Conservation (phyloP, 2,888 invertebrate species). For the Chaetogeoica ovagalla region DNA sequence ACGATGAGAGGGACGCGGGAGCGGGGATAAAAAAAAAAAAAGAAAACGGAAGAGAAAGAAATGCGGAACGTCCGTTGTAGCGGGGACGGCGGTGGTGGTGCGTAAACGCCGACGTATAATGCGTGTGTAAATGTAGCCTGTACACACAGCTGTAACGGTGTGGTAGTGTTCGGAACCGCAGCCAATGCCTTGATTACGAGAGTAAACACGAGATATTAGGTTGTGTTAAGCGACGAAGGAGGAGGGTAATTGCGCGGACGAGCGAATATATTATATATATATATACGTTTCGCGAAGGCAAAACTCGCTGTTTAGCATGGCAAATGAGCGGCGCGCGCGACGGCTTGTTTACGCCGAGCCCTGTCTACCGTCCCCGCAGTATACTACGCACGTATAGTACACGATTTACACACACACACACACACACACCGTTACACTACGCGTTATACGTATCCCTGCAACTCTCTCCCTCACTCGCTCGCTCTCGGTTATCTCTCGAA, state of each 20-base stretch:
- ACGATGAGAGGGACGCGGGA: neutral
- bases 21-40: neutral
- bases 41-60: conserved; percentile 14
- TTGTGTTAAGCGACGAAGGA: conserved; percentile 51
- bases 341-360: conserved; percentile 45
- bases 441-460: no score
- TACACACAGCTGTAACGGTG: neutral
- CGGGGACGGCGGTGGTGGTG: neutral
- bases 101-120: neutral
- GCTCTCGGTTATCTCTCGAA: neutral
- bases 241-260: conserved; percentile 50
- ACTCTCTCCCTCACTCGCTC: no score
- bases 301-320: conserved; percentile 55
- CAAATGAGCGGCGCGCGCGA: conserved; percentile 55
- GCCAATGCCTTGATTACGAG: conserved; percentile 51
- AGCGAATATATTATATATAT: conserved; percentile 13
- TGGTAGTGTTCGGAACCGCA: conserved; percentile 32
- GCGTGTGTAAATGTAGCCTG: neutral
- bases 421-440: neutral
- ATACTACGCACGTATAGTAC: neutral
- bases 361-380: neutral
- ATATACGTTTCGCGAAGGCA: neutral
- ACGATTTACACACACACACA: neutral
- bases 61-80: conserved; percentile 8
- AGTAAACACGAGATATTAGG: conserved; percentile 52